Evolutionary conservation across 2,888 invertebrate genomes (phyloP), one percentile per base, ranked within the genome.

Genomic region (Lamellibrachia satsuma): DNA sequence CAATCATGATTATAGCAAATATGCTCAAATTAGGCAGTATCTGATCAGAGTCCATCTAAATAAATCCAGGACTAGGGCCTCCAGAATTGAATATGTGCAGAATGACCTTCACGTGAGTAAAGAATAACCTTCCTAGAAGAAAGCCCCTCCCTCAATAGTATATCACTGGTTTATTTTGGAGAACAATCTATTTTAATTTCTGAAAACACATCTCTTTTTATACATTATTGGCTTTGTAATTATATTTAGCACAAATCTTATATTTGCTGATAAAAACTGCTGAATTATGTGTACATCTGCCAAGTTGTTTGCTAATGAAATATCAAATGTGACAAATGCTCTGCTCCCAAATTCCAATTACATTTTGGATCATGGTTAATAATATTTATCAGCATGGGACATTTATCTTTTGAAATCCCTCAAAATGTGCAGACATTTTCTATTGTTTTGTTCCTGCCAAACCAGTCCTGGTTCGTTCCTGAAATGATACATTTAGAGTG

Each of bases 41-140:
- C 75, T 75, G 75, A 75, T 75, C 22, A 15, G 75, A 75, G 75
- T 75, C 75, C 75, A 75, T n/a, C 4, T 15, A n/a, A 75, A 75
- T 75, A 75, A 75, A 75, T 75, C 75, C 75, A n/a, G 75, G 75
- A n/a, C n/a, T 75, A 75, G n/a, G 75, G n/a, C 75, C 75, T 75
- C 22, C 6, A 22, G 75, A 75, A 11, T 22, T 15, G 15, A 22
- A 75, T 75, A 15, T 15, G 75, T 75, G 75, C 75, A 75, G 75
- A 75, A 75, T 22, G 15, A 75, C 22, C 75, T 15, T 39, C 39
- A 39, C 39, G 1, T 75, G 75, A 75, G 22, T 75, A 75, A 15
- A 75, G 75, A 75, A 75, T 22, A n/a, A 75, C 75, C 75, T 75
- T 75, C 75, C 75, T 75, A 75, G 75, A 75, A 75, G 75, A 75